Percentiles rank a stretch among this genome's conserved stretches.
phyloP scores from a whole-genome alignment of 2,888 invertebrate species.

The Osmoderma eremita region DNA sequence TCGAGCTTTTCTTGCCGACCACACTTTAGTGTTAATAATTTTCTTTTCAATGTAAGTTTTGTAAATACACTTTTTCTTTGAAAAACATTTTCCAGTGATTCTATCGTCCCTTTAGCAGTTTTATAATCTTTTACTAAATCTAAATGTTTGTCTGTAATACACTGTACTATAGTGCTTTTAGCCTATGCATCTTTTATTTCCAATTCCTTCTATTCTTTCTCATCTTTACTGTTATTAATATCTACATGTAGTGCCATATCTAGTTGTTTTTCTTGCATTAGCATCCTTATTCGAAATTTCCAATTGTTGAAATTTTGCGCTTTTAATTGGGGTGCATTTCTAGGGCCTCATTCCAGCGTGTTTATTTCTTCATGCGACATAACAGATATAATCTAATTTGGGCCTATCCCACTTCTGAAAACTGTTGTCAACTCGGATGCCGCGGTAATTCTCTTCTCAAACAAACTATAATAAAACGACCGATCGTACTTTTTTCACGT shows the following conservation, averaged over 20 bases:
- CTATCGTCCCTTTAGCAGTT: conserved; percentile 48
- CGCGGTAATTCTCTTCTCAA: neutral
- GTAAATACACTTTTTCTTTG: conserved; percentile 48
- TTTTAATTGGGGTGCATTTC: too few relatives aligned
- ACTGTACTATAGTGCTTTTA: conserved; percentile 46
- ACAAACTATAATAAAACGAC: conserved; percentile 11
- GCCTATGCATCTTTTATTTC: conserved; percentile 45
- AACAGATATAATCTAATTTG: neutral
- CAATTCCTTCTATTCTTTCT: too few relatives aligned
- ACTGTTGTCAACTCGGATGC: conserved; percentile 2
- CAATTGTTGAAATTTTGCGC: too few relatives aligned
- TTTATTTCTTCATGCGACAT: neutral
- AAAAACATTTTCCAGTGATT: conserved; percentile 47
- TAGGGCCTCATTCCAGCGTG: neutral
- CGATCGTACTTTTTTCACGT: neutral
- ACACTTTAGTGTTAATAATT: conserved; percentile 46
- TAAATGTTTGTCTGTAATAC: conserved; percentile 47
- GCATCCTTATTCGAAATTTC: too few relatives aligned
- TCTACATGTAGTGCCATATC: too few relatives aligned
- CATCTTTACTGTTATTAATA: too few relatives aligned
- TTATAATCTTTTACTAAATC: conserved; percentile 47
- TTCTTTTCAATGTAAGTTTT: conserved; percentile 46
- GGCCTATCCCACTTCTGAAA: conserved; percentile 16
- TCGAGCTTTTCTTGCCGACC: conserved; percentile 46
- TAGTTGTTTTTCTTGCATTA: too few relatives aligned